Percentiles rank a stretch among this genome's conserved stretches.
phyloP scores from a whole-genome alignment of 1,140 invertebrate species.

The Nasonia giraulti region DNA sequence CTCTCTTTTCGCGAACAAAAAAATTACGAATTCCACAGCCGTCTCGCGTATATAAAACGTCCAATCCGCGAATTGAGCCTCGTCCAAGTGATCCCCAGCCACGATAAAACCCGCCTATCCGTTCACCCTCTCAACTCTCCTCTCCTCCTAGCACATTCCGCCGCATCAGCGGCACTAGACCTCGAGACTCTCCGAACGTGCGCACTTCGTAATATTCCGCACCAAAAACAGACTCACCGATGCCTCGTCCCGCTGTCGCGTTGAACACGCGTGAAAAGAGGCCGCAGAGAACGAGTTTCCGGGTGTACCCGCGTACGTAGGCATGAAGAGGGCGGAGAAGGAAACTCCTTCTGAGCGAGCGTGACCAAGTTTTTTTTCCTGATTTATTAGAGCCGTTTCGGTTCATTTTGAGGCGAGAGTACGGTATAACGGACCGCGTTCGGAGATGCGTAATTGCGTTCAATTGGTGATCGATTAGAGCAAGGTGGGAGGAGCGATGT shows the following conservation, averaged over 20 bases:
- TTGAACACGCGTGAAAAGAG: slow-evolving; percentile 27
- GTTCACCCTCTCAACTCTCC: neutral
- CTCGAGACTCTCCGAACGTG: neutral
- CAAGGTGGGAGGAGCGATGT: too few species aligned
- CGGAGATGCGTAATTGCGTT: too few species aligned
- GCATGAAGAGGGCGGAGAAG: slow-evolving; percentile 1
- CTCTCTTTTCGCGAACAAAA: neutral
- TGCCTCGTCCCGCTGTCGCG: slow-evolving; percentile 27
- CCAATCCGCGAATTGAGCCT: slow-evolving; percentile 12
- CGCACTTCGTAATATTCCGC: slow-evolving; percentile 18
- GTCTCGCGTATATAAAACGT: neutral
- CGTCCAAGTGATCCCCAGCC: neutral
- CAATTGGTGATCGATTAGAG: too few species aligned
- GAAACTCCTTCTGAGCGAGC: neutral
- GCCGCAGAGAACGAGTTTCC: slow-evolving; percentile 5
- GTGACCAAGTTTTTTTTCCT: slow-evolving; percentile 5
- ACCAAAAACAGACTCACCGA: slow-evolving; percentile 7
- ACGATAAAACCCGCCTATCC: slow-evolving; percentile 15
- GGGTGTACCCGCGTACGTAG: neutral
- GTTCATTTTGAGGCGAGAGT: neutral
- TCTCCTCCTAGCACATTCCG: neutral
- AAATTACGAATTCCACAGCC: neutral
- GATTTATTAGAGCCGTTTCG: slow-evolving; percentile 18
- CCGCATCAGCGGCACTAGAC: neutral
- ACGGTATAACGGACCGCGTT: too few species aligned